These are phyloP conservation scores for Scolopax bukidnonensis DNA, from an alignment of 2,797 vertebrate genomes.

Conservation along the genomic window DNA sequence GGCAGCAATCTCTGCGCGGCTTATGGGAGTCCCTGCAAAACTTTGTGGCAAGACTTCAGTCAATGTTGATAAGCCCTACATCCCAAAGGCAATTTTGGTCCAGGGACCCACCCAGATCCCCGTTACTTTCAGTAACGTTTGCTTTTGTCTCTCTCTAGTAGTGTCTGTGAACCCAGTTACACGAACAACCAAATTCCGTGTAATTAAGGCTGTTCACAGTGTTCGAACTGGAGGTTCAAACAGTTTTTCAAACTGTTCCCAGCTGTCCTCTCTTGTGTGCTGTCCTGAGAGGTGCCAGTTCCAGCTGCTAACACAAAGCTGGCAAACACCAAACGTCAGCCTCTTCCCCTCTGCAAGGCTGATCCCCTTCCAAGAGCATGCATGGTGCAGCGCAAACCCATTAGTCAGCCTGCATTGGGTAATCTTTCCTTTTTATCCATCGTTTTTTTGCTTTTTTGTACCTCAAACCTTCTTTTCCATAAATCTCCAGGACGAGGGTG, in stretches of 20 bases:
- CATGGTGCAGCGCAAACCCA: not conserved
- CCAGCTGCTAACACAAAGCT: not conserved
- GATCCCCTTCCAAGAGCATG: not conserved
- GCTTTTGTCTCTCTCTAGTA: not conserved
- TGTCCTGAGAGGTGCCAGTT: fast-evolving
- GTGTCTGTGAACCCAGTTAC: fast-evolving
- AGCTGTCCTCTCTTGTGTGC: fast-evolving
- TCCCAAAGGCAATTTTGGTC: not conserved
- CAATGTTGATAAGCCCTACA: not conserved
- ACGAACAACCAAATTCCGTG: fast-evolving
- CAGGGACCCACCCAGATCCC: not conserved
- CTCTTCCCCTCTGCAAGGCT: not conserved
- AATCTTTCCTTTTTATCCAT: constrained; percentile 34
- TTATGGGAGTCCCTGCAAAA: fast-evolving
- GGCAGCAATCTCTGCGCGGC: not conserved
- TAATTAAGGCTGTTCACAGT: fast-evolving
- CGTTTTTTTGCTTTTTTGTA: not conserved
- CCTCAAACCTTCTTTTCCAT: constrained; percentile 29
- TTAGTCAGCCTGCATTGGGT: not conserved
- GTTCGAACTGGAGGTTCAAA: not conserved
- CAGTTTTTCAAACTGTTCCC: not conserved
- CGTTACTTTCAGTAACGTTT: not conserved
- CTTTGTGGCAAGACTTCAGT: not conserved
- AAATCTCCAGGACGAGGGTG: constrained; percentile 35
- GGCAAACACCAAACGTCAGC: not conserved